Base-by-base conservation (phyloP, 1,140 invertebrate genomes). In the Cylas formicarius region DNA sequence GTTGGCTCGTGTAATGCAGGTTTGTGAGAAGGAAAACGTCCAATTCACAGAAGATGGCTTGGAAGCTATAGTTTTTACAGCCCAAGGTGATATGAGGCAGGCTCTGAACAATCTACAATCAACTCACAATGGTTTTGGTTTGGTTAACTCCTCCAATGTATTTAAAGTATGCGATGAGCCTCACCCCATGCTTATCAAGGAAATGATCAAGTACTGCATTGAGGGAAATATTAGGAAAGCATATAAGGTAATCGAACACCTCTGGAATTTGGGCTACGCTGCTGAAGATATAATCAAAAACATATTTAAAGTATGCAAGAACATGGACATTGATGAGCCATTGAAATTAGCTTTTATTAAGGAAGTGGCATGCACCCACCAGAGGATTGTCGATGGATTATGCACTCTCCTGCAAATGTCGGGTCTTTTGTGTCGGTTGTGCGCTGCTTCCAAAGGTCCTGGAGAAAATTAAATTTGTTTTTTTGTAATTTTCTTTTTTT, bases 161-260 rank as follows among this genome's bases (percentile, higher is more conserved):
- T 99, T 98, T 61, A 99, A 98, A 76, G 94, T 99, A 10, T 99
- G 97, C 66, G 97, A 99, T 71, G 95, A 99, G 66, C 96, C 97
- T 0, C 94, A 99, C 75, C 97, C 97, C 5, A 72, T 96, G 46
- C 63, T 95, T 0, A 81, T 99, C 7, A 86, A 88, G 67, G 80
- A 86, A 51, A 97, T 99, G 91, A 69, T 99, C 34, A 76, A 88
- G 41, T 74, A 80, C 57, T 99, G 93, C 69, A 70, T 75, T 0
- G 67, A 82, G 33, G 81, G 82, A 24, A 81, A 97, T 50, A 84
- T 97, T 48, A 81, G 84, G 40, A 83, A 86, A 55, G 89, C 93
- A 1, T 95, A 89, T 60, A 86, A 86, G 68, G 81, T 83, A 20
- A 77, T 97, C 58, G 74, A 80, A 9, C 84, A 92, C 65, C 70